These are phyloP conservation scores for Sclerodermus sp. DNA, from an alignment of 2,888 invertebrate genomes.

Conservation along the genomic window DNA sequence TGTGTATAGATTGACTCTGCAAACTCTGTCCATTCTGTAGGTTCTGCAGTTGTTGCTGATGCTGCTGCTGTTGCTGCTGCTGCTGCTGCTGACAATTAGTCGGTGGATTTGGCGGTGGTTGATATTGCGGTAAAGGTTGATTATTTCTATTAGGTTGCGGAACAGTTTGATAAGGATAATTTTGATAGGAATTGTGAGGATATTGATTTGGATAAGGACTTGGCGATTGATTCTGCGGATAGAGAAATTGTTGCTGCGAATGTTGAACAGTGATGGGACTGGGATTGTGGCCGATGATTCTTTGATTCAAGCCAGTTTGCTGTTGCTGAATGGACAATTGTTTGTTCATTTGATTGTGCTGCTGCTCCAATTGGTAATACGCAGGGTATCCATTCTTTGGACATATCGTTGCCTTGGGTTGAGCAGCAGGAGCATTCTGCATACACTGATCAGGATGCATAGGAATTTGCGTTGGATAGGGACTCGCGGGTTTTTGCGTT, in stretches of 20 bases:
- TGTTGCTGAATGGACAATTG: constrained; percentile 49
- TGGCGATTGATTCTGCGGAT: constrained; percentile 42
- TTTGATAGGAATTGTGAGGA: constrained; percentile 37
- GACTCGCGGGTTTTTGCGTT: constrained; percentile 49
- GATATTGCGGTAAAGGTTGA: constrained; percentile 55
- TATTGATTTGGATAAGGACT: constrained; percentile 47
- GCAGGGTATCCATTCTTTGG: constrained; percentile 43
- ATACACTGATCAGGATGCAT: constrained; percentile 35
- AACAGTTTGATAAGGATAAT: constrained; percentile 42
- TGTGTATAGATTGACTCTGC: too few species aligned
- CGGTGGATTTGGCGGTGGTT: constrained; percentile 54
- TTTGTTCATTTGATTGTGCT: constrained; percentile 54
- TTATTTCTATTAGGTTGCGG: constrained; percentile 40
- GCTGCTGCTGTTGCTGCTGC: constrained; percentile 34
- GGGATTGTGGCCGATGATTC: constrained; percentile 42
- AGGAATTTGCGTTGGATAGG: constrained; percentile 45
- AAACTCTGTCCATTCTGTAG: constrained; percentile 22
- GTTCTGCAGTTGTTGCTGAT: constrained; percentile 30
- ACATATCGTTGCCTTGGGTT: constrained; percentile 39
- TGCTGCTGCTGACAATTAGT: constrained; percentile 47
- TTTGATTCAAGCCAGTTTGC: constrained; percentile 39
- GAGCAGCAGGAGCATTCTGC: constrained; percentile 39
- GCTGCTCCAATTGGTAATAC: constrained; percentile 52
- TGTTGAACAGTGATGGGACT: constrained; percentile 53
- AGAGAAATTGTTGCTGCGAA: constrained; percentile 40